A percentile compares a stretch with the other conserved stretches of the same genome.
These are phyloP conservation scores for Acromyrmex charruanus DNA, from an alignment of 1,140 invertebrate genomes.

Conservation along the genomic window DNA sequence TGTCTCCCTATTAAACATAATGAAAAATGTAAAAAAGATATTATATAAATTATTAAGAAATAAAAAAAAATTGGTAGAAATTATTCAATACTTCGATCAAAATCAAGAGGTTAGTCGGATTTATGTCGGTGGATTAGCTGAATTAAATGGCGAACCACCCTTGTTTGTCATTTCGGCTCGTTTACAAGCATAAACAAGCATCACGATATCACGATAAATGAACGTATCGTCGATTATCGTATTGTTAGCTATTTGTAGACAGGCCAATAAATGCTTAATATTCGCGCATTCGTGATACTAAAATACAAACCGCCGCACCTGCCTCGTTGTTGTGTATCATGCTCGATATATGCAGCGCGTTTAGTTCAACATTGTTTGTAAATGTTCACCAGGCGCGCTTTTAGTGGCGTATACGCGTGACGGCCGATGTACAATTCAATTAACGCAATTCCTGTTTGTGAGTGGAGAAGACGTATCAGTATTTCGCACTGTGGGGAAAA, in stretches of 20 bases:
- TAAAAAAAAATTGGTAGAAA: background rate
- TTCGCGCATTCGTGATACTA: constrained; percentile 43
- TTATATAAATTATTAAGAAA: no score
- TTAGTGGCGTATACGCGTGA: constrained; percentile 54
- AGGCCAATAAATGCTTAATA: constrained; percentile 61
- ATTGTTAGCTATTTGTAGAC: constrained; percentile 60
- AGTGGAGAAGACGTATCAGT: constrained; percentile 57
- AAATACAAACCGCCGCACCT: constrained; percentile 48
- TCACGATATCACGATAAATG: constrained; percentile 52
- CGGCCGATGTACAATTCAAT: constrained; percentile 61
- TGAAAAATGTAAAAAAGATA: background rate
- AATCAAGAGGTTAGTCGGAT: constrained; percentile 22
- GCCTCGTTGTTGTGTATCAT: constrained; percentile 23
- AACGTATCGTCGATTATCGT: constrained; percentile 54
- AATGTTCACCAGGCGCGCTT: constrained; percentile 53
- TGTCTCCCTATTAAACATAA: background rate
- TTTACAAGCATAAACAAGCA: constrained; percentile 59
- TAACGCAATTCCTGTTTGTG: constrained; percentile 50
- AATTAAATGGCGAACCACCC: constrained; percentile 19
- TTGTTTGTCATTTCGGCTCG: constrained; percentile 38
- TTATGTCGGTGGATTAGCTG: constrained; percentile 28
- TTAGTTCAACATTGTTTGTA: constrained; percentile 57
- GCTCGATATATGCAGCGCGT: constrained; percentile 20
- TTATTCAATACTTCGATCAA: background rate
- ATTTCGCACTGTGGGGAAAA: constrained; percentile 22